A percentile compares a stretch with the other conserved stretches of the same genome.
Conservation (phyloP, 2,113 vertebrate species). For the Notarius quadriscutis region DNA sequence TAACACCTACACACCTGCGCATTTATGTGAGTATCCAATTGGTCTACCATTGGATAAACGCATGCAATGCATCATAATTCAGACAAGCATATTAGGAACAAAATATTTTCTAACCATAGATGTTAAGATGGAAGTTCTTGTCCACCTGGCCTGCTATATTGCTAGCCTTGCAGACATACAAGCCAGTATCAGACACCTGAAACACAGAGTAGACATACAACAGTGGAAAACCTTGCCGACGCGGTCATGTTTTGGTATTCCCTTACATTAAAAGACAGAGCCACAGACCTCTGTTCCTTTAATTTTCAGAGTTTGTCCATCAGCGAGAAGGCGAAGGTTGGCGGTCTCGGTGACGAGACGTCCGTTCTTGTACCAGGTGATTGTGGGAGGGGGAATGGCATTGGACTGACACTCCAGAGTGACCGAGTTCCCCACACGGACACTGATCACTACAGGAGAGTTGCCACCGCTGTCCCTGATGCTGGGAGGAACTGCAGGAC, state of each 20-base stretch:
- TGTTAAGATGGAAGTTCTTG: conserved; percentile 93
- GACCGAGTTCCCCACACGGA: conserved; percentile 74
- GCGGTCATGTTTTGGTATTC: background rate
- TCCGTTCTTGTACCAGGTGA: conserved; percentile 94
- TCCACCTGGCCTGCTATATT: conserved; percentile 92
- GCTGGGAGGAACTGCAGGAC: conserved; percentile 84
- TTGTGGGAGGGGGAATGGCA: conserved; percentile 85
- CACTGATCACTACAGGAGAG: conserved; percentile 76
- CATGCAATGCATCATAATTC: background rate
- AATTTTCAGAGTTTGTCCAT: conserved; percentile 81
- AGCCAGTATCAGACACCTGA: conserved; percentile 93
- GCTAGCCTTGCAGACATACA: conserved; percentile 92
- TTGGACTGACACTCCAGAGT: conserved; percentile 86
- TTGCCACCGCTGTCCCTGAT: conserved; percentile 82
- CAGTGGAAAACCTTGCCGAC: background rate
- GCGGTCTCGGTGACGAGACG: conserved; percentile 72
- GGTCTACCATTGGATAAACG: background rate
- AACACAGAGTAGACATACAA: conserved; percentile 48
- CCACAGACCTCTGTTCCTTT: conserved; percentile 81
- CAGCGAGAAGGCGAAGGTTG: conserved; percentile 71
- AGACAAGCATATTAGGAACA: background rate
- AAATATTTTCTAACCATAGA: conserved; percentile 79
- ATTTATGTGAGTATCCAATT: background rate
- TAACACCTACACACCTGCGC: background rate
- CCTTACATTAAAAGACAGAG: background rate